These are phyloP conservation scores for Tenualosa ilisha DNA, from an alignment of 2,797 vertebrate genomes.

Conservation along the genomic window DNA sequence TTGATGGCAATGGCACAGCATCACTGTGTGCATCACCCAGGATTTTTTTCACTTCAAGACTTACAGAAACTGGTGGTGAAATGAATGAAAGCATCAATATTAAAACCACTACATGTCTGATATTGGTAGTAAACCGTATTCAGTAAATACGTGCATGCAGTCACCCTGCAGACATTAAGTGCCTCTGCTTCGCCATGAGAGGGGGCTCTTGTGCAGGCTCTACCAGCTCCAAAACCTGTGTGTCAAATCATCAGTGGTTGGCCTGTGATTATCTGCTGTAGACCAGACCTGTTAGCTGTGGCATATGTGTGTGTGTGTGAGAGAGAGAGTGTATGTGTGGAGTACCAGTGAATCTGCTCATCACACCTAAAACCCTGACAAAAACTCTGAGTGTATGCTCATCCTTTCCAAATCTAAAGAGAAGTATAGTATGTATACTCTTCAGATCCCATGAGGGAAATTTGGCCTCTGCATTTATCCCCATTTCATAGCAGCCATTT, in stretches of 20 bases:
- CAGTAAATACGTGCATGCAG: background rate
- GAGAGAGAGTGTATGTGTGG: no score
- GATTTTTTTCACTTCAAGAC: no score
- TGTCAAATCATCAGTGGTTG: constrained; percentile 1
- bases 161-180: background rate
- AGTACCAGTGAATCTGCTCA: background rate
- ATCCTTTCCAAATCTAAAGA: no score
- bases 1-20: background rate
- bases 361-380: background rate
- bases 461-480: no score
- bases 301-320: constrained; percentile 11
- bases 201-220: constrained; percentile 15
- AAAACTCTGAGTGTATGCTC: no score
- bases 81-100: background rate
- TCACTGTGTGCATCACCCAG: background rate
- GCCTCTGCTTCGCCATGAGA: background rate
- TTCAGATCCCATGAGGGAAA: no score
- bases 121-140: background rate
- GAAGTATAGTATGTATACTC: no score
- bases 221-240: background rate
- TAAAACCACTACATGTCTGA: background rate
- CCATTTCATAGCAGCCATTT: no score
- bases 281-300: background rate
- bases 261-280: background rate
- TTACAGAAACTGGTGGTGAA: background rate